Evolutionary conservation across 2,113 vertebrate genomes (phyloP), one percentile per base, ranked within the genome.

Genomic region (Anthoscopus minutus): DNA sequence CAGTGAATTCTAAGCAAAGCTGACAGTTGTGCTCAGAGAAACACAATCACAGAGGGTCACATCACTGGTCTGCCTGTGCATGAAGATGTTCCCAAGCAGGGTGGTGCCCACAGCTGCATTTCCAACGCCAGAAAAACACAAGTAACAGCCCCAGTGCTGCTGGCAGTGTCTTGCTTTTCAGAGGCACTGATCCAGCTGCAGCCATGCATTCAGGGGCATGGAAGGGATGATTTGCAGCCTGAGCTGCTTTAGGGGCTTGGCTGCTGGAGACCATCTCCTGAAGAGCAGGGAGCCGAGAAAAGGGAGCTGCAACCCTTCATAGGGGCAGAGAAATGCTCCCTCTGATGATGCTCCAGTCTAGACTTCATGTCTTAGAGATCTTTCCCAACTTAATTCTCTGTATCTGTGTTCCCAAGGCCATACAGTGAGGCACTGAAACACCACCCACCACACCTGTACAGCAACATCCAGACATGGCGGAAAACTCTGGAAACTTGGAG

Each of bases 171-270:
- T 27, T 35, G 57, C 24, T 45, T 38, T 17, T 28, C 11, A 17
- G 65, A 81, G 18, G 27, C 40, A 5, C 74, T 15, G 35, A 38
- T 30, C 27, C 65, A 61, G 61, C 66, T 40, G 66, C 56, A 74
- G 70, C 54, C 5, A 0, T 2, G 12, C 4, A 0, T 28, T 60
- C 44, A 37, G 3, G 25, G 2, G 1, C 35, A 11, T 1, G 7
- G 58, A 38, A 12, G 27, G 33, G 33, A 60, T 33, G 53, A 35
- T 47, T 77, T 45, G 24, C 33, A 73, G 54, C 65, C 87, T 10
- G 40, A 50, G 57, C 27, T 57, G 42, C 1, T 33, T 21, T 35
- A 40, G 72, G 74, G 50, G 15, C 67, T n/a, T 50, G 19, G 38
- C 54, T 78, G 53, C 50, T 78, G 58, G 62, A 74, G 4, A 73